Conservation (phyloP, 2,113 vertebrate genomes). For the Lepisosteus osseus region DNA sequence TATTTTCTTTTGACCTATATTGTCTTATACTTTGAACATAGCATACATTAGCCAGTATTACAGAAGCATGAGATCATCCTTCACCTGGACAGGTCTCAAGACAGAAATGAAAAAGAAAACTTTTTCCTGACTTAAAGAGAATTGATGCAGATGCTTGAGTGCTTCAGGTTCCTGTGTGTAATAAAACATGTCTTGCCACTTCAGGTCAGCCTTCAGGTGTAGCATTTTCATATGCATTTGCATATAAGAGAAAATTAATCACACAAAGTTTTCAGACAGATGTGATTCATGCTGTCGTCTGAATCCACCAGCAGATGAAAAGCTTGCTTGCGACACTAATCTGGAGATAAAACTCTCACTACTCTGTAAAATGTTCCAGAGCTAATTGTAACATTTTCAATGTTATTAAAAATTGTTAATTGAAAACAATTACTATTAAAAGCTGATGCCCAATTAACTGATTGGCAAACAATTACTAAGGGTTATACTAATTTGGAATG, state of each 20-base stretch:
- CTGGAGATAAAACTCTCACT: not conserved
- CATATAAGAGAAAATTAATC: not conserved
- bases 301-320: not conserved
- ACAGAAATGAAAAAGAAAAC: conserved; percentile 15
- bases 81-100: too few species aligned
- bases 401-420: not conserved
- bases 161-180: not conserved
- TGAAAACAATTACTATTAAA: not conserved
- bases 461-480: too few species aligned
- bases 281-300: not conserved
- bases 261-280: too few species aligned
- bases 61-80: too few species aligned
- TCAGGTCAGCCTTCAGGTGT: not conserved
- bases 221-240: not conserved
- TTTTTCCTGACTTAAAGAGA: conserved; percentile 21
- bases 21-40: too few species aligned
- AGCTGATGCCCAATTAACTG: too few species aligned
- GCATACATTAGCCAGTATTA: too few species aligned
- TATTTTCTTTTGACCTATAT: too few species aligned
- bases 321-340: not conserved
- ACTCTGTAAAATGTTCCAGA: not conserved
- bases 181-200: not conserved
- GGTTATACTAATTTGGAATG: too few species aligned
- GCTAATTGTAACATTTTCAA: conserved; percentile 4
- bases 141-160: too few species aligned